phyloP scores from a whole-genome alignment of 2,888 invertebrate genomes.

The Leptopterna dolabrata region DNA sequence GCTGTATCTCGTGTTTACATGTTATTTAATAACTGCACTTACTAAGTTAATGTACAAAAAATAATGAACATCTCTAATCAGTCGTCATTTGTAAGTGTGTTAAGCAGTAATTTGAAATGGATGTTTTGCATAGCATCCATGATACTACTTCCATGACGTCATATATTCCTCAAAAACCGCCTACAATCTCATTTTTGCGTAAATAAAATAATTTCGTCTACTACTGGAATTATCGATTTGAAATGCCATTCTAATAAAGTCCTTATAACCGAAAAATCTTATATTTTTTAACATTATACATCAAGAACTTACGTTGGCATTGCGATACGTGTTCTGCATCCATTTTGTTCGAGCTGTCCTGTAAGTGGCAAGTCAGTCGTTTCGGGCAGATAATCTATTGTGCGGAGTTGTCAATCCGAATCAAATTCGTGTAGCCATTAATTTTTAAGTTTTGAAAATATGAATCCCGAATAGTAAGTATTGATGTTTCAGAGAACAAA shows the following conservation, averaged over 20 bases:
- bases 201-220: background rate
- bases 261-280: background rate
- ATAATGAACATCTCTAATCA: too few species aligned
- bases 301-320: background rate
- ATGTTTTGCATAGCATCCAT: too few species aligned
- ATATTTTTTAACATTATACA: background rate
- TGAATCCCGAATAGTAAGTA: conserved; percentile 60
- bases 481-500: background rate
- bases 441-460: conserved; percentile 31
- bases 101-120: too few species aligned
- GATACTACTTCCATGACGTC: background rate
- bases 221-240: too few species aligned
- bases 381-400: background rate
- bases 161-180: background rate
- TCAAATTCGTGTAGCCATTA: background rate
- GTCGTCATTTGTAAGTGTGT: too few species aligned
- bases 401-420: background rate
- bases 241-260: too few species aligned
- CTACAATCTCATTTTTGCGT: background rate
- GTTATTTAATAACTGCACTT: too few species aligned
- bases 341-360: conserved; percentile 30
- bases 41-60: too few species aligned
- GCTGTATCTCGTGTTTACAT: too few species aligned
- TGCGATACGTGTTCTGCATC: conserved; percentile 33
- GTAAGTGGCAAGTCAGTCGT: conserved; percentile 25